These are phyloP conservation scores for Epinotia bilunana DNA, from an alignment of 2,888 invertebrate genomes.

Conservation along the genomic window DNA sequence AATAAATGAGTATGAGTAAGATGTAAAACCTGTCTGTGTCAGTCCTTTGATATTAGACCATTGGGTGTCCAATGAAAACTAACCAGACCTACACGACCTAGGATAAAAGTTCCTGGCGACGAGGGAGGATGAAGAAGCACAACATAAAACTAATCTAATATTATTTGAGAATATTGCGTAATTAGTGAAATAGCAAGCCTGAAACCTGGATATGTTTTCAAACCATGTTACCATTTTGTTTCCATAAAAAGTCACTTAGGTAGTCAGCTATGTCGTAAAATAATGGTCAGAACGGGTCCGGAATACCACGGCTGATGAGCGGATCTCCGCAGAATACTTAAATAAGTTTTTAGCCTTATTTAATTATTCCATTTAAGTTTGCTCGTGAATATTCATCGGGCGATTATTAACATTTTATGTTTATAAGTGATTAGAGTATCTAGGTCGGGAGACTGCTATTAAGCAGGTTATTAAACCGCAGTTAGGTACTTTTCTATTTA, in stretches of 20 bases:
- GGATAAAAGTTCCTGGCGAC: no score
- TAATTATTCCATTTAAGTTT: slow-evolving; percentile 75
- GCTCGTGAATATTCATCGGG: slow-evolving; percentile 74
- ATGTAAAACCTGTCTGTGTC: no score
- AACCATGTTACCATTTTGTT: slow-evolving; percentile 6
- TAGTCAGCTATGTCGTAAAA: slow-evolving; percentile 46
- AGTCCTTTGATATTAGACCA: no score
- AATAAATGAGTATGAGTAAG: no score
- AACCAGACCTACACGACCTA: no score
- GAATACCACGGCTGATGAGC: slow-evolving; percentile 71
- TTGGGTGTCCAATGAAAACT: no score
- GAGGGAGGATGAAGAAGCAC: no score
- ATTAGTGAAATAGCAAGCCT: background rate
- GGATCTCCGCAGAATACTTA: slow-evolving; percentile 71
- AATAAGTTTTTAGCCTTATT: slow-evolving; percentile 78
- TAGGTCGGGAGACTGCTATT: background rate
- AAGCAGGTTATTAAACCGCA: no score
- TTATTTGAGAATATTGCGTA: background rate
- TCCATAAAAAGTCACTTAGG: slow-evolving; percentile 33
- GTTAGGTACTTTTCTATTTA: background rate
- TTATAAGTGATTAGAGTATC: slow-evolving; percentile 16
- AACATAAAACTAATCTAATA: no score
- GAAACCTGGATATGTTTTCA: slow-evolving; percentile 1
- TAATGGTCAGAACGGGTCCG: slow-evolving; percentile 73
- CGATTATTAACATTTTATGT: slow-evolving; percentile 45